These are phyloP conservation scores for Syngnathus acus DNA, from an alignment of 2,797 vertebrate species.

Conservation along the genomic window DNA sequence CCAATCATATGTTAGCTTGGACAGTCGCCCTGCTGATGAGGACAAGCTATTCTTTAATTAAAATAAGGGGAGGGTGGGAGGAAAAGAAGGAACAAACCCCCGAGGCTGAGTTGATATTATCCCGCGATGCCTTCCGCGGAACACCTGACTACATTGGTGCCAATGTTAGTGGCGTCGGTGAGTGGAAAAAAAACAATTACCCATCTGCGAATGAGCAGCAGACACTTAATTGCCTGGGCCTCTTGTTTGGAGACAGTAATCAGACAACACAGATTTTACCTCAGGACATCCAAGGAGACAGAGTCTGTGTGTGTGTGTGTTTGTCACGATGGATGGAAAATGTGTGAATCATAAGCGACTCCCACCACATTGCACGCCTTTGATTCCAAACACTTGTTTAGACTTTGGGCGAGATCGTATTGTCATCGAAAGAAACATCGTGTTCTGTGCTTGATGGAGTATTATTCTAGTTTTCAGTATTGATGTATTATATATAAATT, in stretches of 20 bases:
- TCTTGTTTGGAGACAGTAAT: slow-evolving; percentile 47
- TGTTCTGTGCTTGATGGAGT: no score
- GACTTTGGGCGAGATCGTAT: no score
- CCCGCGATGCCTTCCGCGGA: slow-evolving; percentile 36
- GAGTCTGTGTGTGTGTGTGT: slow-evolving; percentile 15
- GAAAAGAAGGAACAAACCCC: slow-evolving; percentile 34
- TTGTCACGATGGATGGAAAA: slow-evolving; percentile 17
- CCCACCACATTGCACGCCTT: slow-evolving; percentile 21
- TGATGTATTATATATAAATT: not conserved
- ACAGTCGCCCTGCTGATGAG: slow-evolving; percentile 24
- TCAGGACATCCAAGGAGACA: slow-evolving; percentile 30
- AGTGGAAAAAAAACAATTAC: slow-evolving; percentile 33
- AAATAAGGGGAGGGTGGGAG: slow-evolving; percentile 10
- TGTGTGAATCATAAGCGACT: not conserved
- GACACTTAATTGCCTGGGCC: slow-evolving; percentile 39
- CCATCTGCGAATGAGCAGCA: slow-evolving; percentile 43
- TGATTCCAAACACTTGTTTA: no score
- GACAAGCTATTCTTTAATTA: slow-evolving; percentile 39
- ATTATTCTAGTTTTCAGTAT: not conserved
- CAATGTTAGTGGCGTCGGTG: slow-evolving; percentile 29
- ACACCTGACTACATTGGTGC: slow-evolving; percentile 46
- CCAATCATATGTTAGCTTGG: slow-evolving; percentile 37
- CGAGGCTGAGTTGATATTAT: slow-evolving; percentile 37
- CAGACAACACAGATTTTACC: slow-evolving; percentile 38
- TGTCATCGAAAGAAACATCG: no score